Percentiles rank a stretch among this genome's conserved stretches.
Evolutionary conservation across 2,888 invertebrate genomes (phyloP).

Genomic region (Archips xylosteana): DNA sequence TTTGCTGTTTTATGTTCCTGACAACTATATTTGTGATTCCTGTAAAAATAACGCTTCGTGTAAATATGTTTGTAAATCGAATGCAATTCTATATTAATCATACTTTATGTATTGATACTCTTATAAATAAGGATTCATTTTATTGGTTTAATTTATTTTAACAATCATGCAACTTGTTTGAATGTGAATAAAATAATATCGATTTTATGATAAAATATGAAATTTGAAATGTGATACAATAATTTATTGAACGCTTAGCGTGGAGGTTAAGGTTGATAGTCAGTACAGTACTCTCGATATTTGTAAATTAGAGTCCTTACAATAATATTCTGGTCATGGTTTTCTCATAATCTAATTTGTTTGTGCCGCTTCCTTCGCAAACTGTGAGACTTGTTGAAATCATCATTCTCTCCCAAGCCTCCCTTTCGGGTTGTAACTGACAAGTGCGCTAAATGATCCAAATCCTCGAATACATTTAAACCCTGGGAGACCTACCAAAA

Average conservation of each 20-base stretch:
- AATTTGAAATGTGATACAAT: constrained; percentile 35
- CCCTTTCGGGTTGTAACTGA: no score
- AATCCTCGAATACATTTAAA: no score
- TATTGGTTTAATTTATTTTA: constrained; percentile 11
- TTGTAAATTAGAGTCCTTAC: neutral
- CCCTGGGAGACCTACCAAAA: no score
- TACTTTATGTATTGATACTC: constrained; percentile 6
- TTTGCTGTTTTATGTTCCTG: constrained; percentile 1
- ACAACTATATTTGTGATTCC: constrained; percentile 10
- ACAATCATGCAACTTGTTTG: neutral
- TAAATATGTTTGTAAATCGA: constrained; percentile 2
- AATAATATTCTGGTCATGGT: neutral
- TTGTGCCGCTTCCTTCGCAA: neutral
- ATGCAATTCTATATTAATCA: neutral
- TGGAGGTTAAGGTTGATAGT: neutral
- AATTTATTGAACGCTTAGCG: neutral
- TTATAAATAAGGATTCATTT: neutral
- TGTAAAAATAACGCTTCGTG: neutral
- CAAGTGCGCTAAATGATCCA: no score
- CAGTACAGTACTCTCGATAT: neutral
- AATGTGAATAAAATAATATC: neutral
- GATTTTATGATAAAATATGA: neutral
- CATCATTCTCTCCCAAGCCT: neutral
- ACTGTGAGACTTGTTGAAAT: neutral
- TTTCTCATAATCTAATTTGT: neutral